Conservation (phyloP, 2,113 vertebrate genomes). For the Erinaceus europaeus region DNA sequence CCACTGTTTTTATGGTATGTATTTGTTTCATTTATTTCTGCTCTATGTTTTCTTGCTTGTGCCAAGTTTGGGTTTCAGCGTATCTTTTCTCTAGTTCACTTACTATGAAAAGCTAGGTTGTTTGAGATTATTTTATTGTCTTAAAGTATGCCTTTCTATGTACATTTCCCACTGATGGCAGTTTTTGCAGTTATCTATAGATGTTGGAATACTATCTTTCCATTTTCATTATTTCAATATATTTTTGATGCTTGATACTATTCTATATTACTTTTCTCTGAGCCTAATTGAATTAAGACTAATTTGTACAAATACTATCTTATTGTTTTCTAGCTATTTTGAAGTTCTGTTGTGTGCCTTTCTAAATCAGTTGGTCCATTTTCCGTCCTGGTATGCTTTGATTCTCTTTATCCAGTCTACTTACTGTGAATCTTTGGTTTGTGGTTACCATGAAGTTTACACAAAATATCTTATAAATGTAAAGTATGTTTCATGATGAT, state of each 20-base stretch:
- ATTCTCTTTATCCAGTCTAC: too few relatives aligned
- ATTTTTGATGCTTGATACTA: not conserved
- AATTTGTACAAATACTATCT: not conserved
- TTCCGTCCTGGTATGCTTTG: too few relatives aligned
- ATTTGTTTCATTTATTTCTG: not conserved
- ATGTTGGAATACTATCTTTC: not conserved
- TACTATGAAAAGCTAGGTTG: not conserved
- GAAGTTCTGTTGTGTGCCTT: conserved; percentile 38
- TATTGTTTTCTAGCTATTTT: not conserved
- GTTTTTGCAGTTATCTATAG: not conserved
- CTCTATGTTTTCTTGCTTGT: not conserved
- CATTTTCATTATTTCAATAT: not conserved
- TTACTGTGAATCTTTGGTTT: too few relatives aligned
- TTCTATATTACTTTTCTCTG: not conserved
- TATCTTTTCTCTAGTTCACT: too few relatives aligned
- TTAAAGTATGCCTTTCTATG: not conserved
- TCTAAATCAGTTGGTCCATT: too few relatives aligned
- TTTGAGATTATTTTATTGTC: not conserved
- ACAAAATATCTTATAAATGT: too few relatives aligned
- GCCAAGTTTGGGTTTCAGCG: not conserved
- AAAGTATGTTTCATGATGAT: too few relatives aligned
- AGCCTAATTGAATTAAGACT: too few relatives aligned
- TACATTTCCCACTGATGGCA: not conserved
- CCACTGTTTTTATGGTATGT: not conserved
- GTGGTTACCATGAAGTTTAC: too few relatives aligned